Evolutionary conservation across 2,113 vertebrate genomes (phyloP), one percentile per base, ranked within the genome.

Genomic region (Proteles cristata): DNA sequence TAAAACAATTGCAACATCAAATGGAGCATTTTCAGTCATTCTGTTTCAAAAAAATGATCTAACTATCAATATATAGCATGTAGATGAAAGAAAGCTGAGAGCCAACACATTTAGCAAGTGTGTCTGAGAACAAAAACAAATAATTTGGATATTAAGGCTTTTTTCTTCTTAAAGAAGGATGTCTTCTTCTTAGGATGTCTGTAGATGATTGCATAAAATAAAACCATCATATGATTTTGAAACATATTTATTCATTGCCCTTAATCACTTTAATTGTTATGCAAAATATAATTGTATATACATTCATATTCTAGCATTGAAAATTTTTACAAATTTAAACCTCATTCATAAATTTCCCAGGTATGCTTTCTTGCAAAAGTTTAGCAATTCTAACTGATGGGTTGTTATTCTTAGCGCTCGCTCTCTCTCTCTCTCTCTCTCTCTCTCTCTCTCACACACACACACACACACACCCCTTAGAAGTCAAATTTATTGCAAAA

Each of bases 31-130:
- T 90, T 71, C 26, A 71, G 1, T 71, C 15, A 76, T 83, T 68
- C n/a, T 88, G 65, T 48, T 61, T 95, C 16, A 53, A 89, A 90
- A 89, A 73, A 96, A 84, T 97, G 1, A 84, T 80, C 8, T 91
- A 84, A 76, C 8, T 91, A 74, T 45, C 6, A 85, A 12, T 25
- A 58, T 79, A 63, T 7, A 86, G 8, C 23, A 87, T 21, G 68
- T 31, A 86, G 11, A 69, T 93, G 31, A 55, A 7, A 92, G 6
- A 77, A 94, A 66, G 23, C 58, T 25, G 35, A 94, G 1, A 65
- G 1, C 10, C 31, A 91, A 63, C 7, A 88, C 63, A 21, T 71
- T 71, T 4, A 73, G 9, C 53, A 50, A 87, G 7, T n/a, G 4
- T 61, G 6, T 55, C 68, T 69, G 45, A 86, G 26, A 88, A 84